Evolutionary conservation across 1,140 invertebrate species (phyloP).

Genomic region (Bombyx mandarina): DNA sequence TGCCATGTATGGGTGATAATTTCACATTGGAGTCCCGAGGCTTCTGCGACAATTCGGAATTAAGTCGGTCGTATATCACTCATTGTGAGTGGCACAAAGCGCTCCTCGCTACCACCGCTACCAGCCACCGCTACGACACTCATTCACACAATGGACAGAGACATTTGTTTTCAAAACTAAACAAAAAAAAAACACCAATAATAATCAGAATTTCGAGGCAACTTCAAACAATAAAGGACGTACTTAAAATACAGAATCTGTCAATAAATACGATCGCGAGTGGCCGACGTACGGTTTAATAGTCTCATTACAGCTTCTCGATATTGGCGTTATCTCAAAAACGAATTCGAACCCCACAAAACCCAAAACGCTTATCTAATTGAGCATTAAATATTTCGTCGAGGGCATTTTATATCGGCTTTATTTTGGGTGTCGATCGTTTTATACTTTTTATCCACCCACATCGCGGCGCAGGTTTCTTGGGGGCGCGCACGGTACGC

Average conservation of each 20-base stretch:
- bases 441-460: conserved; percentile 64
- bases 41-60: conserved; percentile 59
- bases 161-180: conserved; percentile 64
- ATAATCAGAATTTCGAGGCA: conserved; percentile 47
- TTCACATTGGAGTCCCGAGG: conserved; percentile 49
- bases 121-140: conserved; percentile 31
- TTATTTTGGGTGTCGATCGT: conserved; percentile 55
- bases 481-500: conserved; percentile 43
- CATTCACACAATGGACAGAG: conserved; percentile 59
- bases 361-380: conserved; percentile 68
- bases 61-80: conserved; percentile 66
- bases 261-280: conserved; percentile 31
- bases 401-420: conserved; percentile 62
- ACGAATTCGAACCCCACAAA: conserved; percentile 56
- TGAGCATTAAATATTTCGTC: conserved; percentile 69
- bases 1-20: conserved; percentile 65
- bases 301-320: conserved; percentile 43
- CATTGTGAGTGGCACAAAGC: conserved; percentile 63
- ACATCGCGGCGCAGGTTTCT: conserved; percentile 55
- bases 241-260: conserved; percentile 22
- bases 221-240: conserved; percentile 39
- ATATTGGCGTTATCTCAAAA: conserved; percentile 49
- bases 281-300: conserved; percentile 21
- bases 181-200: conserved; percentile 40
- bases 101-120: conserved; percentile 50